phyloP scores from a whole-genome alignment of 1,140 invertebrate genomes.

The Drosophila orena region DNA sequence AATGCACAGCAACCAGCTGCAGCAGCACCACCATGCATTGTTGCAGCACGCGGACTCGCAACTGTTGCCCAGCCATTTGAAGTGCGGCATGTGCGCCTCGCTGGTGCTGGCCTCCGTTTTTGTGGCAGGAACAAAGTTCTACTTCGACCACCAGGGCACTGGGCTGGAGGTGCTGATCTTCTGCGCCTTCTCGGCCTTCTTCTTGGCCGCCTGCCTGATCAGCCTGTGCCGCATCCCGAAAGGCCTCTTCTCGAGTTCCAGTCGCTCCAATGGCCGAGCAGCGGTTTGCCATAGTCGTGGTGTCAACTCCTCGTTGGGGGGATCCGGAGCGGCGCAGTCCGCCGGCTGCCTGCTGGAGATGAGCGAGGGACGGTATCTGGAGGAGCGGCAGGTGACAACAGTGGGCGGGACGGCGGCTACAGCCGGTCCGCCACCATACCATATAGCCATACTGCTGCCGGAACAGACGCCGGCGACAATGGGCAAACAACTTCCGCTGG shows the following conservation, averaged over 20 bases:
- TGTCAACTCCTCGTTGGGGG: conserved; percentile 17
- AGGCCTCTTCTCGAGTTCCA: conserved; percentile 45
- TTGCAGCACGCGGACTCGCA: conserved; percentile 72
- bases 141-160: conserved; percentile 88
- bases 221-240: conserved; percentile 85
- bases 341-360: conserved; percentile 57
- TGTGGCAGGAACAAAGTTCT: conserved; percentile 89
- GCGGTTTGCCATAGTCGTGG: conserved; percentile 58
- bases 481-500: conserved; percentile 77
- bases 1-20: conserved; percentile 58
- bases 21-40: conserved; percentile 66
- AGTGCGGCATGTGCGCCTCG: conserved; percentile 89
- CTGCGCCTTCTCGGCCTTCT: conserved; percentile 88
- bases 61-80: conserved; percentile 86
- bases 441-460: conserved; percentile 87
- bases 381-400: conserved; percentile 49
- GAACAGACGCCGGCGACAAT: conserved; percentile 74
- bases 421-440: conserved; percentile 86
- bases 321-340: conserved; percentile 5
- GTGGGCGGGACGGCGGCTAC: conserved; percentile 38
- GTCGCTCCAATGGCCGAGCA: conserved; percentile 46
- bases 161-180: conserved; percentile 88
- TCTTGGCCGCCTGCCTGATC: conserved; percentile 87
- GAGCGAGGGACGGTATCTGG: conserved; percentile 57
- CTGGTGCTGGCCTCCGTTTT: conserved; percentile 88